A percentile compares a stretch with the other conserved stretches of the same genome.
Evolutionary conservation across 2,113 vertebrate species (phyloP).

Genomic region (Pseudorasbora parva): DNA sequence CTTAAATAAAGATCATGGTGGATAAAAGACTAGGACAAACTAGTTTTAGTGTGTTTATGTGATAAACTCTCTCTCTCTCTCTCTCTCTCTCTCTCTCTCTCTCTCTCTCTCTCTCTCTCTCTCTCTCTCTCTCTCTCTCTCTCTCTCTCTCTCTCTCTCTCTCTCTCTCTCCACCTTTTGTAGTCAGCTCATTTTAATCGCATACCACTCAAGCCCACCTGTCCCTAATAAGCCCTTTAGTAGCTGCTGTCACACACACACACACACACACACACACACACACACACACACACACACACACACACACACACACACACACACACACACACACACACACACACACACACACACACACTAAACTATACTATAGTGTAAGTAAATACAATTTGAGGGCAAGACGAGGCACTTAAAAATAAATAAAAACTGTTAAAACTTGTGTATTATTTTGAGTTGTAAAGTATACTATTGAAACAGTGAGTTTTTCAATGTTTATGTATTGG

Average conservation of each 20-base stretch:
- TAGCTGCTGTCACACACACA: slow-evolving; percentile 72
- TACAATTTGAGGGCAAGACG: too few species aligned
- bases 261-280: neutral
- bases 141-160: slow-evolving; percentile 25
- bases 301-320: slow-evolving; percentile 48
- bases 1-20: slow-evolving; percentile 2
- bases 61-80: too few species aligned
- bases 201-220: slow-evolving; percentile 78
- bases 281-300: too few species aligned
- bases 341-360: slow-evolving; percentile 11
- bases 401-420: too few species aligned
- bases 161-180: slow-evolving; percentile 7
- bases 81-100: too few species aligned
- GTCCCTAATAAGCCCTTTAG: slow-evolving; percentile 80
- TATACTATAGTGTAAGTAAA: too few species aligned
- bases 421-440: too few species aligned
- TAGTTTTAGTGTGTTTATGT: slow-evolving; percentile 17
- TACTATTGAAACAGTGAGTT: too few species aligned
- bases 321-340: slow-evolving; percentile 62
- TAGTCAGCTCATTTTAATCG: slow-evolving; percentile 65
- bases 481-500: too few species aligned
- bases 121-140: slow-evolving; percentile 5
- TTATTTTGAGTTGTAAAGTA: too few species aligned
- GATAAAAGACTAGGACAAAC: slow-evolving; percentile 10
- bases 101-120: too few species aligned